Conservation (phyloP, 2,113 vertebrate species). For the Neopipo cinnamomea region DNA sequence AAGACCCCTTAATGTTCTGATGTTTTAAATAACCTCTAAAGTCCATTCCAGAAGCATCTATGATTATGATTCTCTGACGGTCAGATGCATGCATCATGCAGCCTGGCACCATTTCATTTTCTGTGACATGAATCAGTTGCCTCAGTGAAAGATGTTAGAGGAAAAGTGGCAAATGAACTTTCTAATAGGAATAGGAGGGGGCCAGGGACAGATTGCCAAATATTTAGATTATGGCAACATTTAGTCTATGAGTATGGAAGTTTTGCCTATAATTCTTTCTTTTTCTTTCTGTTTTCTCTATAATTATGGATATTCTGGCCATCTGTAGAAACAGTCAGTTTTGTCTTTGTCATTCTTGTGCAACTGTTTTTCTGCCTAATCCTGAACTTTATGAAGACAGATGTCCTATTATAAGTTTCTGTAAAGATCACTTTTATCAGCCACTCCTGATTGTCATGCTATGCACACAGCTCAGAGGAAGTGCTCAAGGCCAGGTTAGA, state of each 20-base stretch:
- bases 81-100: not conserved
- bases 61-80: not conserved
- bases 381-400: not conserved
- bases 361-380: not conserved
- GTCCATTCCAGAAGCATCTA: not conserved
- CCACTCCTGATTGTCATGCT: not conserved
- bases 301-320: not conserved
- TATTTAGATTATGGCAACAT: not conserved
- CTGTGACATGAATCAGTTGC: not conserved
- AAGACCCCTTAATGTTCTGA: not conserved
- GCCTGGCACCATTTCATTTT: not conserved
- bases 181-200: rapidly evolving
- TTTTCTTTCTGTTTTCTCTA: not conserved
- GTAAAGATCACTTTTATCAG: not conserved
- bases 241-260: not conserved
- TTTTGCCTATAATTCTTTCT: not conserved
- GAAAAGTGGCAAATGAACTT: not conserved
- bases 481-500: not conserved
- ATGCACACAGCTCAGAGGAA: not conserved
- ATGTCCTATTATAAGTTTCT: not conserved
- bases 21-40: not conserved
- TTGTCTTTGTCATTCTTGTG: not conserved
- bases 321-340: not conserved
- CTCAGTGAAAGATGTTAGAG: not conserved
- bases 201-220: not conserved